Evolutionary conservation across 2,797 vertebrate species (phyloP).

Genomic region (Bryconaethiops microstoma): DNA sequence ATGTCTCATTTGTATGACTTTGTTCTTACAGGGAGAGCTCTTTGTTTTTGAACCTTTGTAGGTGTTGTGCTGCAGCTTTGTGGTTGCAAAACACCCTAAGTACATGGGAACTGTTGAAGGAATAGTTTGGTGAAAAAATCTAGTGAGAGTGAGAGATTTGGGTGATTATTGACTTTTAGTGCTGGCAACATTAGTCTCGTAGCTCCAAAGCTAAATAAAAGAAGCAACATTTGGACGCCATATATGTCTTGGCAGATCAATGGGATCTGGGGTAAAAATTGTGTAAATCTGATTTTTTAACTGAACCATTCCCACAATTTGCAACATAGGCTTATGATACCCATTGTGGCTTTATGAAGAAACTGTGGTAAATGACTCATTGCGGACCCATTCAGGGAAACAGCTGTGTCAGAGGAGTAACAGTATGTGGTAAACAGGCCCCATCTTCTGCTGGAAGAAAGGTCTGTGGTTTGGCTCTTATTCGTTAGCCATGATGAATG

Average conservation of each 20-base stretch:
- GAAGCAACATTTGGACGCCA: too few species aligned
- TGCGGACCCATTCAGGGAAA: neutral
- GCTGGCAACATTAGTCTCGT: too few species aligned
- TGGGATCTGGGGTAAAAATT: too few species aligned
- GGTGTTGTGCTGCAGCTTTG: neutral
- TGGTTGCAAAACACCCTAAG: neutral
- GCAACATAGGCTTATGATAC: neutral
- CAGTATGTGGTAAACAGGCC: slow-evolving; percentile 3
- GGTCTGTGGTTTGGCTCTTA: neutral
- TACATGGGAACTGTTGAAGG: neutral
- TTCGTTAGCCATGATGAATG: neutral
- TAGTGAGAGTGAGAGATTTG: too few species aligned
- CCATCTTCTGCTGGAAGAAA: neutral
- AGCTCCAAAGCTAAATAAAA: too few species aligned
- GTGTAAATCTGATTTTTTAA: too few species aligned
- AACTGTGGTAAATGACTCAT: slow-evolving; percentile 16
- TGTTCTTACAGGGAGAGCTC: slow-evolving; percentile 6
- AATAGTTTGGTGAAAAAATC: too few species aligned
- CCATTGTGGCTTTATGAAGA: neutral
- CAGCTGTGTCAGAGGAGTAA: slow-evolving; percentile 6
- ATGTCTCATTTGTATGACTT: slow-evolving; percentile 19
- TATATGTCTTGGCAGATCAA: too few species aligned
- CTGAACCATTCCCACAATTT: too few species aligned
- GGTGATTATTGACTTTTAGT: too few species aligned
- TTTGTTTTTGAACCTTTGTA: neutral